phyloP scores from a whole-genome alignment of 2,888 invertebrate species.

The Polylopha cassiicola region DNA sequence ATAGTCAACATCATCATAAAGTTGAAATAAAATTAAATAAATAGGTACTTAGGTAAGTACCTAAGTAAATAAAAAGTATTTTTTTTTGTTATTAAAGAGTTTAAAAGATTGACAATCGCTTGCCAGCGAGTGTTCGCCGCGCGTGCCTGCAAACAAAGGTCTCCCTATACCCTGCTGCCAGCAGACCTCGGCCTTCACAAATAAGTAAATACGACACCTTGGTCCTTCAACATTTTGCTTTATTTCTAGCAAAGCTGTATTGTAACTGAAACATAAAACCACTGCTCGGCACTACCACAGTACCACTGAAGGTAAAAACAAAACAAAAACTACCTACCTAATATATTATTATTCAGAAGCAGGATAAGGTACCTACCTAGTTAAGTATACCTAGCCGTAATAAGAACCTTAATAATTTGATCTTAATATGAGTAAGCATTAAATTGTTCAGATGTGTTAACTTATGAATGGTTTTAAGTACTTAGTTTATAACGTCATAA shows the following conservation, averaged over 20 bases:
- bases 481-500: constrained; percentile 7
- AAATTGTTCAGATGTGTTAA: too few species aligned
- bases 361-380: too few species aligned
- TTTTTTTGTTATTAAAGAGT: background rate
- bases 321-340: too few species aligned
- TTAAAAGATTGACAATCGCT: constrained; percentile 42
- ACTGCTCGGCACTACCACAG: too few species aligned
- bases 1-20: too few species aligned
- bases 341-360: too few species aligned
- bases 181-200: constrained; percentile 34
- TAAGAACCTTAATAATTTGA: constrained; percentile 1
- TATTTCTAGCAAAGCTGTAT: constrained; percentile 45
- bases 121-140: constrained; percentile 35
- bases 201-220: constrained; percentile 56
- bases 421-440: too few species aligned
- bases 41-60: too few species aligned
- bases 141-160: constrained; percentile 65
- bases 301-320: too few species aligned
- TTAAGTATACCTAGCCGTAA: background rate
- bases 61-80: too few species aligned
- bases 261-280: constrained; percentile 41
- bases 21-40: too few species aligned
- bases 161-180: constrained; percentile 25
- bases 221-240: constrained; percentile 42
- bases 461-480: constrained; percentile 21